These are phyloP conservation scores for Netelia fuscicornis DNA, from an alignment of 2,888 invertebrate genomes.

Conservation along the genomic window DNA sequence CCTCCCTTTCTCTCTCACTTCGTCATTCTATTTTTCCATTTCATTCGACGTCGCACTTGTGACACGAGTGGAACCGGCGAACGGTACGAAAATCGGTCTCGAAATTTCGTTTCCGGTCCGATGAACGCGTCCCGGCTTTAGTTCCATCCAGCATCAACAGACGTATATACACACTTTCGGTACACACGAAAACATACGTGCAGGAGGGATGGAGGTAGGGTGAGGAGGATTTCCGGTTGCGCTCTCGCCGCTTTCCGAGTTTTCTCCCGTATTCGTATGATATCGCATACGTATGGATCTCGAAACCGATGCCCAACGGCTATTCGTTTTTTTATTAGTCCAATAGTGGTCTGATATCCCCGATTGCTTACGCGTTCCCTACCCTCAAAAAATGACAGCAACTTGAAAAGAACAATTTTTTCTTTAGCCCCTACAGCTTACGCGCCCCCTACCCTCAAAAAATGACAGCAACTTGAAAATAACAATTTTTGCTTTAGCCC, in stretches of 20 bases:
- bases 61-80: constrained; percentile 37
- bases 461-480: too few species aligned
- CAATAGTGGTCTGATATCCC: constrained; percentile 25
- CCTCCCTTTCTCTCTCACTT: neutral
- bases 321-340: constrained; percentile 52
- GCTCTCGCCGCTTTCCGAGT: constrained; percentile 39
- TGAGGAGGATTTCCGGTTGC: constrained; percentile 29
- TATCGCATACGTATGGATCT: too few species aligned
- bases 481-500: too few species aligned
- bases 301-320: constrained; percentile 1
- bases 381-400: too few species aligned
- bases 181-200: neutral
- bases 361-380: too few species aligned
- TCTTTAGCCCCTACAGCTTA: too few species aligned
- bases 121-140: constrained; percentile 38
- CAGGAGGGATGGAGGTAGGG: neutral
- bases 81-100: constrained; percentile 57
- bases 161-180: neutral
- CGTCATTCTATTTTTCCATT: constrained; percentile 34
- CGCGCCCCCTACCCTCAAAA: too few species aligned
- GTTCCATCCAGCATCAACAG: constrained; percentile 39
- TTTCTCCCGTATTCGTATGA: too few species aligned
- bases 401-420: too few species aligned
- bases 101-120: constrained; percentile 57
- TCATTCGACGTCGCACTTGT: constrained; percentile 43